phyloP scores from a whole-genome alignment of 2,888 invertebrate species.

The Noctua janthe region DNA sequence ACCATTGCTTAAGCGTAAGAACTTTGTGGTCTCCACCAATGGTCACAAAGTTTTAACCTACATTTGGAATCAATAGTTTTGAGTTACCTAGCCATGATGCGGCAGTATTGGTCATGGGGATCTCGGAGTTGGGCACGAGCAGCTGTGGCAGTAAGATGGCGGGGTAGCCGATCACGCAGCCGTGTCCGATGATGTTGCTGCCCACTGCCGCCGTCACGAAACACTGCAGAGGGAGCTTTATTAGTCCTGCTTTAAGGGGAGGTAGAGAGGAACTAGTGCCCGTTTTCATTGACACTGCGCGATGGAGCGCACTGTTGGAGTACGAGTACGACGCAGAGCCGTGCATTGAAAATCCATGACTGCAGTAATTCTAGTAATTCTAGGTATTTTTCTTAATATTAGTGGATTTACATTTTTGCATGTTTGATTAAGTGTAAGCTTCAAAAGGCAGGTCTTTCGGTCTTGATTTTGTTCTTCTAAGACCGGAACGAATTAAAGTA shows the following conservation, averaged over 20 bases:
- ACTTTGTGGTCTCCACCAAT: no score
- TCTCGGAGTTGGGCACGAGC: constrained; percentile 71
- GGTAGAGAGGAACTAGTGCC: not conserved
- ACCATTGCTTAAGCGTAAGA: no score
- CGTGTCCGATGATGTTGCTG: constrained; percentile 79
- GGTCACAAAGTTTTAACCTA: no score
- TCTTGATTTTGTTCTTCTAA: not conserved
- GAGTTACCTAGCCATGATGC: constrained; percentile 90
- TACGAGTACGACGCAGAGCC: not conserved
- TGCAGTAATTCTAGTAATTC: no score
- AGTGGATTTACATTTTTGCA: not conserved
- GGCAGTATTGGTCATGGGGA: constrained; percentile 77
- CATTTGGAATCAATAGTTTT: no score
- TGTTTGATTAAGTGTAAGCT: not conserved
- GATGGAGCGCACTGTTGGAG: not conserved
- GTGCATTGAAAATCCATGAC: no score
- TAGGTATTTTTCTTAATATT: not conserved
- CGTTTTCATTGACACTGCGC: not conserved
- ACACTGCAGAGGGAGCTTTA: constrained; percentile 70
- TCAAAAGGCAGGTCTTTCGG: not conserved
- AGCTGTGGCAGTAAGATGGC: constrained; percentile 91
- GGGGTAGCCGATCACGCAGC: constrained; percentile 88
- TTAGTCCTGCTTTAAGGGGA: not conserved
- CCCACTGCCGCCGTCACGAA: constrained; percentile 82
- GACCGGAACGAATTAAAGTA: no score